A percentile compares a stretch with the other conserved stretches of the same genome.
These are phyloP conservation scores for Dendrolimus kikuchii DNA, from an alignment of 1,140 invertebrate genomes.

Conservation along the genomic window DNA sequence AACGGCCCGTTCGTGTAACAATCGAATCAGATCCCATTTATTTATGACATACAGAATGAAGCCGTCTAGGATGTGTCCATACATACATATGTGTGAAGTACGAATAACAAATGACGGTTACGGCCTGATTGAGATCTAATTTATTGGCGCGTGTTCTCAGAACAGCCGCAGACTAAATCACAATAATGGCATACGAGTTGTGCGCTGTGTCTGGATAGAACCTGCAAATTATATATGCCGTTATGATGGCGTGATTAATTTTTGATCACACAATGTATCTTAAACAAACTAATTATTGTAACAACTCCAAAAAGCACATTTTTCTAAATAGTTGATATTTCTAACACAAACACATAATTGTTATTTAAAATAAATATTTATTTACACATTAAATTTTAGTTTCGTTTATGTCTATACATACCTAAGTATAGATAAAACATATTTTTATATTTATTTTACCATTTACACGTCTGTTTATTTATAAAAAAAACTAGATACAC, in stretches of 20 bases:
- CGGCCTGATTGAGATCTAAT: conserved; percentile 62
- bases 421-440: too few species aligned
- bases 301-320: too few species aligned
- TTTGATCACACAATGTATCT: too few species aligned
- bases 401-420: too few species aligned
- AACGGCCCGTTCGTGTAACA: neutral
- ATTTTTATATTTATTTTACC: too few species aligned
- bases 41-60: conserved; percentile 12
- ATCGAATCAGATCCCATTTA: neutral
- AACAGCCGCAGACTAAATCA: conserved; percentile 57
- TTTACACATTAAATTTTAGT: too few species aligned
- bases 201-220: conserved; percentile 23
- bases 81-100: conserved; percentile 23
- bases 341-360: too few species aligned
- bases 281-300: too few species aligned
- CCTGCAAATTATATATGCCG: conserved; percentile 18
- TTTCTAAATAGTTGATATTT: too few species aligned
- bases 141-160: conserved; percentile 54
- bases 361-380: too few species aligned
- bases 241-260: conserved; percentile 6
- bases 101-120: conserved; percentile 53
- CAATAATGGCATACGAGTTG: conserved; percentile 47
- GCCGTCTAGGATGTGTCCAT: conserved; percentile 10
- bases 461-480: too few species aligned
- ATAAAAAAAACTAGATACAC: too few species aligned